phyloP scores from a whole-genome alignment of 2,797 vertebrate species.

The Hemibagrus guttatus region DNA sequence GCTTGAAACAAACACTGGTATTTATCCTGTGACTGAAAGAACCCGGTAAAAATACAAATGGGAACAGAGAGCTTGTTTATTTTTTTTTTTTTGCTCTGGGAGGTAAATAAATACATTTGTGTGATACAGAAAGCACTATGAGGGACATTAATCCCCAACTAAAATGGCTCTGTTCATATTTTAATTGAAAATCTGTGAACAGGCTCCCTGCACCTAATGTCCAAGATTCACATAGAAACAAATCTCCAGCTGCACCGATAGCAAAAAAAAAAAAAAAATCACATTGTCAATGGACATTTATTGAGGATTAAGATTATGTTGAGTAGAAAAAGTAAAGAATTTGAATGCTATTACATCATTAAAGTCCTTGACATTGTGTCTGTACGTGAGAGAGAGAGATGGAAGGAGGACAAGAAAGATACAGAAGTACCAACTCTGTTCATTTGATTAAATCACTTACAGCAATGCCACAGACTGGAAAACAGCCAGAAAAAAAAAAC shows the following conservation, averaged over 20 bases:
- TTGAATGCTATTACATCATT: conserved; percentile 61
- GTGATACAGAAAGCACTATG: conserved; percentile 59
- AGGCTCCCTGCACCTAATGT: conserved; percentile 62
- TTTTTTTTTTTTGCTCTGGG: conserved; percentile 68
- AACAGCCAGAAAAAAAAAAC: neutral
- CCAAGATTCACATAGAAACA: conserved; percentile 61
- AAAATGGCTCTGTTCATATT: conserved; percentile 58
- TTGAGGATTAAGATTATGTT: conserved; percentile 67
- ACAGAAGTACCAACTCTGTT: conserved; percentile 53
- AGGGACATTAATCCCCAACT: conserved; percentile 50
- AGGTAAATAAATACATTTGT: conserved; percentile 69
- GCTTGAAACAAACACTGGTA: neutral
- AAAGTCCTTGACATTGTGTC: conserved; percentile 54
- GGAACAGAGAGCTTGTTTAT: conserved; percentile 82
- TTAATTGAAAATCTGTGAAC: conserved; percentile 55
- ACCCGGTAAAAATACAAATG: neutral
- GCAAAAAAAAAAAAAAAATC: conserved; percentile 68
- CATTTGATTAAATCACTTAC: conserved; percentile 20
- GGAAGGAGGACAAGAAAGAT: conserved; percentile 6
- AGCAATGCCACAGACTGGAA: conserved; percentile 29
- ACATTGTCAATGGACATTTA: conserved; percentile 72
- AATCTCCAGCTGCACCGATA: conserved; percentile 63
- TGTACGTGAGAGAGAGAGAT: conserved; percentile 26
- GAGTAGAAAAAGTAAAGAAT: conserved; percentile 66
- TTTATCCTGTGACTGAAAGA: neutral